Base-by-base conservation (phyloP, 2,113 vertebrate species). In the Hirundichthys speculiger region DNA sequence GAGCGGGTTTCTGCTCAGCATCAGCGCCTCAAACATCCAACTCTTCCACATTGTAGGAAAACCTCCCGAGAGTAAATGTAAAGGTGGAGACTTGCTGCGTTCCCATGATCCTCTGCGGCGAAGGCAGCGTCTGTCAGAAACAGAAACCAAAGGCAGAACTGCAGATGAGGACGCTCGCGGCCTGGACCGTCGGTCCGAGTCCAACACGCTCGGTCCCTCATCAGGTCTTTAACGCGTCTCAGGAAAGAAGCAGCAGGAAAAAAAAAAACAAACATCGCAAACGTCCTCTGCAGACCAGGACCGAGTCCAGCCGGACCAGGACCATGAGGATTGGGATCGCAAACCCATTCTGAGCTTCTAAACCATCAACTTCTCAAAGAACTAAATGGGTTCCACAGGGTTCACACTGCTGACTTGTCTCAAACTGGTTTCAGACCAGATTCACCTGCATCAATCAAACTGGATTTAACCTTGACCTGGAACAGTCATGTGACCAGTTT, bases 91-190 rank as follows among this genome's bases (percentile, higher is more conserved):
- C n/a, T 18, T 18, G 20, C 2, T 27, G 34, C 14, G 53, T 41
- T 25, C 49, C 19, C 12, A 50, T 4, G 34, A 13, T 20, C 24
- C 56, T 52, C 22, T 45, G 46, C 45, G 54, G 63, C 45, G 15
- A 85, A 86, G 85, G 86, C 87, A 76, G 18, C 67, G 45, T 70
- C 70, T 65, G 46, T 48, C 41, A 16, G 47, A 40, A 56, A 69
- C 69, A 7, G 6, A 75, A 1, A 52, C 27, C 46, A 84, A n/a
- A 89, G 83, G 87, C 86, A 81, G 80, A 79, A 62, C 3, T 3
- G n/a, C n/a, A n/a, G n/a, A n/a, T n/a, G n/a, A n/a, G n/a, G n/a
- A n/a, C 3, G 34, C 3, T 27, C 25, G 25, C 25, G 25, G 25
- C 25, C 3, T 7, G 30, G 30, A 4, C 2, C 8, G 6, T 5